Evolutionary conservation across 2,888 invertebrate genomes (phyloP), one percentile per base, ranked within the genome.

Genomic region (Neelides folsomi): DNA sequence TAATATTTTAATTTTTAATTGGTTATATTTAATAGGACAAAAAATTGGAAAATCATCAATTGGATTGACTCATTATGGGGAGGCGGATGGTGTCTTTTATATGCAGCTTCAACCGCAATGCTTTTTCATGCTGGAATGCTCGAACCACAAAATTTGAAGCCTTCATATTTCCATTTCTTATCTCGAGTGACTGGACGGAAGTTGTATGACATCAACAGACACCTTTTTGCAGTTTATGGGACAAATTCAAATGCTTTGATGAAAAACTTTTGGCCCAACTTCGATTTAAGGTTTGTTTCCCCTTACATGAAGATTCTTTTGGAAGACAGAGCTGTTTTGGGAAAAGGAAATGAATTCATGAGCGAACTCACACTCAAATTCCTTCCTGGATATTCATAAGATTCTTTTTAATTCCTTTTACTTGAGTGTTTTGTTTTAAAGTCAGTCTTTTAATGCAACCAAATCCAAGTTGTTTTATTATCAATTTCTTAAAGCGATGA

Each of bases 131-230:
- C 80, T 6, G 85, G 82, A 49, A 77, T 86, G 37, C 66, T 86
- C 54, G 88, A 89, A 68, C 85, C 87, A 1, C 80, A 81, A 53
- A 81, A 80, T 66, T 69, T 89, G 57, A 75, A 87, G 58, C 76
- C 80, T n/a, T 85, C 84, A 51, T 89, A 89, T 70, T 86, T 82
- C 78, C 83, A 81, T 67, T 88, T 88, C 70, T 72, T 89, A 40
- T 76, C 79, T 58, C 76, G 76, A 54, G 74, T 86, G 56, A 87
- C 87, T 0, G 83, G 82, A n/a, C 19, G 57, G 45, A 64, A 58
- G 43, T 43, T 64, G 16, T 56, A 57, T 39, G 62, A 62, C 16
- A 64, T 64, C n/a, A 64, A 64, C 37, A 53, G 64, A 13, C 60
- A 60, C 40, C 37, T 62, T 4, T 34, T 64, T 12, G 54, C 59